Conservation (phyloP, 2,113 vertebrate species). For the Montifringilla adamsi region DNA sequence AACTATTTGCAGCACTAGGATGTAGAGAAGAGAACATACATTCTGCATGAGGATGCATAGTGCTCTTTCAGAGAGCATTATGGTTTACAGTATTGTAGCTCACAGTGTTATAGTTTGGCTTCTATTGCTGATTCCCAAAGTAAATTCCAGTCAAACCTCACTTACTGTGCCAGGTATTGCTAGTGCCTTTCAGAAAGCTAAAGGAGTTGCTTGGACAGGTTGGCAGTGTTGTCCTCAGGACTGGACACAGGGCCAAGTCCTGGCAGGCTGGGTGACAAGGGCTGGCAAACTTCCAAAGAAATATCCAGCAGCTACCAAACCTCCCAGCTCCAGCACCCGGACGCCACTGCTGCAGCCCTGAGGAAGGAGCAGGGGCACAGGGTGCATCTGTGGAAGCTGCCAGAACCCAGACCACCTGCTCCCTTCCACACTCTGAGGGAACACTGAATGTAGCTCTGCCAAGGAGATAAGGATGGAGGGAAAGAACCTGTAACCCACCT, state of each 20-base stretch:
- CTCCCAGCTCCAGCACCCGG: rapidly evolving
- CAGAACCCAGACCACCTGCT: background rate
- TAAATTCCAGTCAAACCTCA: background rate
- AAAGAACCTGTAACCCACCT: background rate
- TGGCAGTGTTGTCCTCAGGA: background rate
- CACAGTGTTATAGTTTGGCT: background rate
- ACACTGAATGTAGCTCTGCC: rapidly evolving
- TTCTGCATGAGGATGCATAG: background rate
- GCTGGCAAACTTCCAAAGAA: background rate
- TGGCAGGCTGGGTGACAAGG: background rate
- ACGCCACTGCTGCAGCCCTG: rapidly evolving
- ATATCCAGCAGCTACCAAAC: background rate
- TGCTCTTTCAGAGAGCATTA: background rate
- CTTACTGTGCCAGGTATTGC: background rate
- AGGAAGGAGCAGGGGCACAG: rapidly evolving
- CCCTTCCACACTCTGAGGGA: background rate
- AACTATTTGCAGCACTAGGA: background rate
- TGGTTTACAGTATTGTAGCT: background rate
- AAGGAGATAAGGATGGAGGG: rapidly evolving
- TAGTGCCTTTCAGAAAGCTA: background rate
- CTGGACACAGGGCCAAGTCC: background rate
- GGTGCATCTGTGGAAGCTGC: background rate
- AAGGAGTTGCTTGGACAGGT: background rate
- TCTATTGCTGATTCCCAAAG: background rate
- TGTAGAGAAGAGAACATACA: background rate